phyloP scores from a whole-genome alignment of 2,797 vertebrate genomes.

The Loris lydekkerianus region DNA sequence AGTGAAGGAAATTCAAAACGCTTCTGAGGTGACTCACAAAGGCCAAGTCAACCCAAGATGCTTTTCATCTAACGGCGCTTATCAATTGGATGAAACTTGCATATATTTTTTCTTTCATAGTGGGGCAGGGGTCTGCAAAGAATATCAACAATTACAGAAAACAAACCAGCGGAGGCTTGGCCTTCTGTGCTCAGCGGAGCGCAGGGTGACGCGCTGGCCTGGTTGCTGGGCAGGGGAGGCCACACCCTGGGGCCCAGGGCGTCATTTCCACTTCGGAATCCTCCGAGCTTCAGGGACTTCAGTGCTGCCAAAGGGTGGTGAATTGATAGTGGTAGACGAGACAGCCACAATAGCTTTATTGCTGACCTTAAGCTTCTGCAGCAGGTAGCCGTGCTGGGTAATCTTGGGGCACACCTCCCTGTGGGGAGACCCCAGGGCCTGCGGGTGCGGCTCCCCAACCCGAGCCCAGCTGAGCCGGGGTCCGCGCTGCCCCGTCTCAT shows the following conservation, averaged over 20 bases:
- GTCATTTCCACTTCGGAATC: not conserved
- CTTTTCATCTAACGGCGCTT: not conserved
- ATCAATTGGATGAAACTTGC: not conserved
- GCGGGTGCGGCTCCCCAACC: not conserved
- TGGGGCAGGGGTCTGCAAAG: not conserved
- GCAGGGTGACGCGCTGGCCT: not conserved
- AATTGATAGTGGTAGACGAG: not conserved
- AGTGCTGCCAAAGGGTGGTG: not conserved
- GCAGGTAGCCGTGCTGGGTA: not conserved
- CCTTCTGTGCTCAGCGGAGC: not conserved
- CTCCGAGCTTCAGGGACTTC: not conserved
- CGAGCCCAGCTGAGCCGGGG: not conserved
- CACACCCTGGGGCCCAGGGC: not conserved
- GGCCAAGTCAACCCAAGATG: not conserved
- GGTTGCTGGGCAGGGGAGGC: not conserved
- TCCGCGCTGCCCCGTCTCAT: not conserved
- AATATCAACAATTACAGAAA: not conserved
- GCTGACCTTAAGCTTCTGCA: not conserved
- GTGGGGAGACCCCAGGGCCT: not conserved
- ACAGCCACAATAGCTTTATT: too few species aligned
- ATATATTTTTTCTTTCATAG: slow-evolving; percentile 1
- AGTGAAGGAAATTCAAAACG: not conserved
- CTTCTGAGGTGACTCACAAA: not conserved
- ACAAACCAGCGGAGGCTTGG: not conserved
- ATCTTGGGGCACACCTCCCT: not conserved